Percentiles rank a stretch among this genome's conserved stretches.
phyloP scores from a whole-genome alignment of 2,888 invertebrate species.

The Melinaea marsaeus region DNA sequence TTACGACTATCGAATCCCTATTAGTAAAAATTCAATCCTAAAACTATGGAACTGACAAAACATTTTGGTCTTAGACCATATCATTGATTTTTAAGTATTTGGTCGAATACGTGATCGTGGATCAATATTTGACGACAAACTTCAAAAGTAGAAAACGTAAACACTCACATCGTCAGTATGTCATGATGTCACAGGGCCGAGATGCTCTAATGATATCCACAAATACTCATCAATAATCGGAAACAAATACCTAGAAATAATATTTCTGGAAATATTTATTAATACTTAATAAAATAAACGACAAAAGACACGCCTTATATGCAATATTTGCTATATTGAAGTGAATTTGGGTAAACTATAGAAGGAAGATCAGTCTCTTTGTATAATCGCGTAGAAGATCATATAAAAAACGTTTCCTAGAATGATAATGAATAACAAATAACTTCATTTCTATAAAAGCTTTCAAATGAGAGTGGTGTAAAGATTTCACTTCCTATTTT shows the following conservation, averaged over 20 bases:
- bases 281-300: no score
- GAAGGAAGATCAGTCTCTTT: neutral
- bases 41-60: no score
- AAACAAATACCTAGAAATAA: no score
- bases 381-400: neutral
- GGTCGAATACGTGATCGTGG: neutral
- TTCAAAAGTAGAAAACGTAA: neutral
- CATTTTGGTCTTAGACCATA: neutral
- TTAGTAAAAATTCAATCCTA: no score
- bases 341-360: no score
- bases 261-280: no score
- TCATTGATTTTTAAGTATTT: neutral
- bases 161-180: slow-evolving; percentile 7
- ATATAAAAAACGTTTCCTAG: slow-evolving; percentile 8
- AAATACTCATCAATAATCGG: neutral
- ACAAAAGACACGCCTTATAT: no score
- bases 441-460: slow-evolving; percentile 2
- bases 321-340: no score
- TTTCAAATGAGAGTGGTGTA: slow-evolving; percentile 3
- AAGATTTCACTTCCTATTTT: slow-evolving; percentile 19
- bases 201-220: neutral
- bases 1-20: no score
- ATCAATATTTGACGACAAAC: neutral
- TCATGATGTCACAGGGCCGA: slow-evolving; percentile 12
- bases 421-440: slow-evolving; percentile 10